Percentiles rank a stretch among this genome's conserved stretches.
These are phyloP conservation scores for Ploceus nigricollis DNA, from an alignment of 2,113 vertebrate species.

Conservation along the genomic window DNA sequence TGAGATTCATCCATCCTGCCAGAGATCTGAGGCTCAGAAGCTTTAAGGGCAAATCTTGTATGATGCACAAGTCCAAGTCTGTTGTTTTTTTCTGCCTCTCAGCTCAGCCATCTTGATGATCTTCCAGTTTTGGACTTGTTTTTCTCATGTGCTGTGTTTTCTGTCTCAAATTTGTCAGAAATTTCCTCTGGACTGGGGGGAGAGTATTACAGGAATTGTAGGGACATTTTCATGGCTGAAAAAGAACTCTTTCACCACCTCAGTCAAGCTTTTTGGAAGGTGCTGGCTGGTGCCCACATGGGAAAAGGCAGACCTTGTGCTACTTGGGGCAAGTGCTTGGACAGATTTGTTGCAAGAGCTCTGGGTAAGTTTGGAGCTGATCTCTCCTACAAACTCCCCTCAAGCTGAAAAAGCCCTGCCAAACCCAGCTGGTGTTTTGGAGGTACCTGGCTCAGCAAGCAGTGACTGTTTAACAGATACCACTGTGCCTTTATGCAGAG, in stretches of 20 bases:
- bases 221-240: background rate
- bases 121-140: constrained; percentile 19
- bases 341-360: background rate
- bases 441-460: background rate
- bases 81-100: background rate
- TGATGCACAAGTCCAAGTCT: background rate
- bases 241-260: background rate
- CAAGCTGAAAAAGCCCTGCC: background rate
- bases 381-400: background rate
- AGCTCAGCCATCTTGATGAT: background rate
- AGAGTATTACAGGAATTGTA: background rate
- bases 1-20: background rate
- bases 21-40: background rate
- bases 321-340: background rate
- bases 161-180: background rate
- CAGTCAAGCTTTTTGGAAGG: background rate
- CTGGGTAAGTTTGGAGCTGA: background rate
- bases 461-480: background rate
- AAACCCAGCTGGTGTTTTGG: background rate
- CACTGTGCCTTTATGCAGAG: background rate
- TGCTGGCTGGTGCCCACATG: background rate
- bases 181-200: background rate
- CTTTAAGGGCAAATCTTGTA: background rate
- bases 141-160: background rate
- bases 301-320: background rate